A percentile compares a stretch with the other conserved stretches of the same genome.
Conservation (phyloP, 2,113 vertebrate species). For the Oryzias javanicus region DNA sequence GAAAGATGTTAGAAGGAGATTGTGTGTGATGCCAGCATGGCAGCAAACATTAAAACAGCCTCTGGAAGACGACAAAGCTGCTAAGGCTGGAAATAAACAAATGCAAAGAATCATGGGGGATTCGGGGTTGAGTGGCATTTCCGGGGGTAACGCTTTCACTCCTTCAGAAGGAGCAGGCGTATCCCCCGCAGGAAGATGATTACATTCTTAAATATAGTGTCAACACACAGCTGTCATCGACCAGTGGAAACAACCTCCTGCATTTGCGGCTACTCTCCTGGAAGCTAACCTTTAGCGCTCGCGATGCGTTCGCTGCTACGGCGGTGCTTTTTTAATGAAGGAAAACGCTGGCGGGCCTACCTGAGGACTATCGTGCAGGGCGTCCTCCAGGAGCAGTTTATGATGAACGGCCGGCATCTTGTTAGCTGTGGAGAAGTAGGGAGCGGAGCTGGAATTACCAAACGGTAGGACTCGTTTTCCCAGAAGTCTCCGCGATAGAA, state of each 20-base stretch:
- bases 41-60: too few relatives aligned
- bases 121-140: too few relatives aligned
- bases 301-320: not conserved
- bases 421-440: constrained; percentile 56
- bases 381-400: constrained; percentile 92
- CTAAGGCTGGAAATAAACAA: not conserved
- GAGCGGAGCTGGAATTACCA: constrained; percentile 62
- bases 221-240: constrained; percentile 57
- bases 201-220: constrained; percentile 27
- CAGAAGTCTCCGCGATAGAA: constrained; percentile 47
- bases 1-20: too few relatives aligned
- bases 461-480: constrained; percentile 69
- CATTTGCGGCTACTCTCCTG: constrained; percentile 16
- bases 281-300: constrained; percentile 10
- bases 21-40: too few relatives aligned
- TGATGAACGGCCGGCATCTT: constrained; percentile 95
- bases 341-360: constrained; percentile 66
- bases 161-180: not conserved
- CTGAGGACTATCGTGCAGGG: constrained; percentile 96
- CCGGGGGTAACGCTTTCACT: too few relatives aligned
- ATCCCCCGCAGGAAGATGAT: constrained; percentile 1
- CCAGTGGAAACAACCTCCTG: constrained; percentile 33
- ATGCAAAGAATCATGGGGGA: not conserved
- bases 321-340: not conserved
- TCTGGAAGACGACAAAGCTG: not conserved